These are phyloP conservation scores for Trissolcus brochymenae DNA, from an alignment of 2,888 invertebrate genomes.

Conservation along the genomic window DNA sequence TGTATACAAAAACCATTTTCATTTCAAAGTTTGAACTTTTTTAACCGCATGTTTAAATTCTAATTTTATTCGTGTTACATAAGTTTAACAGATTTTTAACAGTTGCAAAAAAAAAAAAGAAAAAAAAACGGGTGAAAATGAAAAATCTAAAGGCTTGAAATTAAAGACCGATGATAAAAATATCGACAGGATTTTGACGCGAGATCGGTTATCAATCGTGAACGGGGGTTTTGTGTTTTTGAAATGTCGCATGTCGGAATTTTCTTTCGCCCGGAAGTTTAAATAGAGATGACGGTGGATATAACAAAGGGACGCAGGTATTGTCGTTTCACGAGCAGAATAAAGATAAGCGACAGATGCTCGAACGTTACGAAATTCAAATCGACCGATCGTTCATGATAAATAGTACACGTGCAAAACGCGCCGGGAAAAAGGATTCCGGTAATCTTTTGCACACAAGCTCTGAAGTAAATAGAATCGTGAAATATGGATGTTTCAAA, in stretches of 20 bases:
- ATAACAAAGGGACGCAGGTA: constrained; percentile 34
- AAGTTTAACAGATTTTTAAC: no score
- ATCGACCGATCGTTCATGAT: constrained; percentile 59
- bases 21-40: no score
- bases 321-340: constrained; percentile 42
- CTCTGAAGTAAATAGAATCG: constrained; percentile 23
- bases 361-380: constrained; percentile 60
- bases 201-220: constrained; percentile 15
- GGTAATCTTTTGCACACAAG: constrained; percentile 48
- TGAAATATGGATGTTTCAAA: constrained; percentile 63
- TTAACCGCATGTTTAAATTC: no score
- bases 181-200: constrained; percentile 16
- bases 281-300: constrained; percentile 41
- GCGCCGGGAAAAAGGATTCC: constrained; percentile 45
- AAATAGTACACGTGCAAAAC: constrained; percentile 58
- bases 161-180: constrained; percentile 18
- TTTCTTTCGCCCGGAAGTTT: constrained; percentile 38
- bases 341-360: constrained; percentile 55
- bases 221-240: constrained; percentile 29
- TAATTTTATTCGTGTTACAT: no score
- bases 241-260: constrained; percentile 37
- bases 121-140: no score
- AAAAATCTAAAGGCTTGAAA: no score
- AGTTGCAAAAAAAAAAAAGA: no score
- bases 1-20: no score